Percentiles rank a stretch among this genome's conserved stretches.
phyloP scores from a whole-genome alignment of 2,113 vertebrate genomes.

The Penelope pileata region DNA sequence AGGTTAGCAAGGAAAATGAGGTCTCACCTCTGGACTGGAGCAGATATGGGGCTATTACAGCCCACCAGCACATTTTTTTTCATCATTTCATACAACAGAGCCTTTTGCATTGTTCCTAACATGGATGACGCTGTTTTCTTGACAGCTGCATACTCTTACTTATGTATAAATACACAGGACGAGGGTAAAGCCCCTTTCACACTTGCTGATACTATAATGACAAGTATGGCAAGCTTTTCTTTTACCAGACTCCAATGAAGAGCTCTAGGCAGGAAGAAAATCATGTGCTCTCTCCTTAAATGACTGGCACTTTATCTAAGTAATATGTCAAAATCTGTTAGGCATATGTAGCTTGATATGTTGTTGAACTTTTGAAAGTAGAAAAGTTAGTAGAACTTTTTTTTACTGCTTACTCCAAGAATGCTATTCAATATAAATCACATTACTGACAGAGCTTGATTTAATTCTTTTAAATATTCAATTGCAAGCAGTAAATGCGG shows the following conservation, averaged over 20 bases:
- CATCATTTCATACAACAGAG: background rate
- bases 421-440: background rate
- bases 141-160: background rate
- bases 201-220: background rate
- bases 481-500: background rate
- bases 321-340: background rate
- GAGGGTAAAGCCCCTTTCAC: background rate
- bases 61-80: background rate
- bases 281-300: background rate
- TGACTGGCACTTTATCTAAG: background rate
- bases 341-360: background rate
- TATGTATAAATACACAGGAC: fast-evolving
- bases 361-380: background rate
- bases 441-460: background rate
- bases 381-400: fast-evolving
- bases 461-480: background rate
- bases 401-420: background rate
- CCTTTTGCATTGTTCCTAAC: background rate
- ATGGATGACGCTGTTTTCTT: background rate
- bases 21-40: background rate
- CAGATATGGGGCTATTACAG: background rate
- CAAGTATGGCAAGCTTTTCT: background rate
- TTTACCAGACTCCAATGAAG: background rate
- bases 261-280: background rate
- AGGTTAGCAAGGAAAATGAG: background rate